Conservation (phyloP, 2,797 vertebrate species). For the Hypotaenidia okinawae region DNA sequence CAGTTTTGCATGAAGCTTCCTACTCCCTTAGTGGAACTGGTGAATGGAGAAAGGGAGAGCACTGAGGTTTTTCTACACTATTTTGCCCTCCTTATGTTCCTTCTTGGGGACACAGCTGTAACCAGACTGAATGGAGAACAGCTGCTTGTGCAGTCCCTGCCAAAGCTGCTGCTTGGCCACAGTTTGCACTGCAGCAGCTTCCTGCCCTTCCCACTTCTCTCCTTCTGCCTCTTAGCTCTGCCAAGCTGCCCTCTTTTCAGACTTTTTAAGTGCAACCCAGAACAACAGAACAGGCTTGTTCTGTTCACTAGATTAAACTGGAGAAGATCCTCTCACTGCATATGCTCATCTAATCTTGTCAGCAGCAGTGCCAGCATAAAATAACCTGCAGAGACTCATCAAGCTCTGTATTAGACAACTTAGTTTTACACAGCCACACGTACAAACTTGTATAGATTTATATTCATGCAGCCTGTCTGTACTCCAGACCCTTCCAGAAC, state of each 20-base stretch:
- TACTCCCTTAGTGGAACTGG: not conserved
- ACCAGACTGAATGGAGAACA: not conserved
- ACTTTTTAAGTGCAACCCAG: not conserved
- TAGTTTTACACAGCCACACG: not conserved
- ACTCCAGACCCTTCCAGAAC: not conserved
- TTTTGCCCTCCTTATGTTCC: rapidly evolving
- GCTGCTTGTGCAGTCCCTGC: not conserved
- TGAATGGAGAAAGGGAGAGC: not conserved
- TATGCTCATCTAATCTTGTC: not conserved
- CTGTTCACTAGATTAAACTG: not conserved
- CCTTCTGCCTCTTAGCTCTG: not conserved
- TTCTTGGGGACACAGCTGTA: not conserved
- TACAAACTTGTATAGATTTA: not conserved
- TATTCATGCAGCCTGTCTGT: not conserved
- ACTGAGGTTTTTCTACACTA: not conserved
- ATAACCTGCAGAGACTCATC: not conserved
- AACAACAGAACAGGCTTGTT: not conserved
- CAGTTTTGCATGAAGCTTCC: not conserved
- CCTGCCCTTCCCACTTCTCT: not conserved
- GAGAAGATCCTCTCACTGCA: not conserved
- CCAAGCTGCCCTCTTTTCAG: not conserved
- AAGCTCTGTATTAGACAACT: not conserved
- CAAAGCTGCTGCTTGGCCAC: slow-evolving; percentile 6
- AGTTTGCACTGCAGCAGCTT: not conserved
- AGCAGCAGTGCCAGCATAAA: not conserved